phyloP scores from a whole-genome alignment of 2,797 vertebrate genomes.

The Poecilia gillii region DNA sequence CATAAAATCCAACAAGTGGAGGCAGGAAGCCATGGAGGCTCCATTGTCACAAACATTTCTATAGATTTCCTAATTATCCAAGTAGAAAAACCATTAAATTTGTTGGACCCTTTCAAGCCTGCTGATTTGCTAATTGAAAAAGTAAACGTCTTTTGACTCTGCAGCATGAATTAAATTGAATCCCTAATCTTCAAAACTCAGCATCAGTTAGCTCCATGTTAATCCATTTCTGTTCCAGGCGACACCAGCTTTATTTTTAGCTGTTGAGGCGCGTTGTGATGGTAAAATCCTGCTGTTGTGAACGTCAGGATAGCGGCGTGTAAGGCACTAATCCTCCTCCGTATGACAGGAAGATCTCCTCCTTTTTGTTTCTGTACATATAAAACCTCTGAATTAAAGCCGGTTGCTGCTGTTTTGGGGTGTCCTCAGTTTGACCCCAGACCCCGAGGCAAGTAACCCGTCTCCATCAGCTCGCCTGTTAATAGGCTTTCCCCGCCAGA shows the following conservation, averaged over 20 bases:
- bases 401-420: neutral
- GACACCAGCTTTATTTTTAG: neutral
- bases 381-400: neutral
- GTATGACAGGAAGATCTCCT: neutral
- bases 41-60: neutral
- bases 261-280: neutral
- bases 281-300: neutral
- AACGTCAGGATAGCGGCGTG: neutral
- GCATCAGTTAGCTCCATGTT: neutral
- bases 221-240: neutral
- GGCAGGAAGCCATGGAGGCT: neutral
- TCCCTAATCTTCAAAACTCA: neutral
- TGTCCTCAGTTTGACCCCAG: constrained; percentile 3
- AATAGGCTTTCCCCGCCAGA: constrained; percentile 9
- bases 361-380: neutral
- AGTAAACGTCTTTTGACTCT: neutral
- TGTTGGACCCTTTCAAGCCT: neutral
- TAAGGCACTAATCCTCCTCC: constrained; percentile 4
- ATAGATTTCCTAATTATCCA: neutral
- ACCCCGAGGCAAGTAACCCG: neutral
- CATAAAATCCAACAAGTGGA: neutral
- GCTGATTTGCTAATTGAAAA: neutral
- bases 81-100: neutral
- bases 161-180: neutral
- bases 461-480: constrained; percentile 14